phyloP scores from a whole-genome alignment of 2,888 invertebrate genomes.

The Agelastica alni region DNA sequence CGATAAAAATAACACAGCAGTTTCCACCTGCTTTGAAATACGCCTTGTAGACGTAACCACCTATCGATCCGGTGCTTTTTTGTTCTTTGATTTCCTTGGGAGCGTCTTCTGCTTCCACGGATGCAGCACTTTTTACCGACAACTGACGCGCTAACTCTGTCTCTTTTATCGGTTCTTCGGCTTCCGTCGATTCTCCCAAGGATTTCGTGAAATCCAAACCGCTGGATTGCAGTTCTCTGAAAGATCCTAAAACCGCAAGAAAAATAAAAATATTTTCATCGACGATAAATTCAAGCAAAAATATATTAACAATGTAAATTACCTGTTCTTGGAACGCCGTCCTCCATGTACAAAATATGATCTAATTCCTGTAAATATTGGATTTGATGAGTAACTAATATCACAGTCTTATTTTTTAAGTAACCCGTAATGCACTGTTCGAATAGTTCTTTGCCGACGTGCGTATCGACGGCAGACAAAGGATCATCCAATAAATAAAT shows the following conservation, averaged over 20 bases:
- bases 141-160: constrained; percentile 51
- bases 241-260: constrained; percentile 58
- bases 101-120: constrained; percentile 53
- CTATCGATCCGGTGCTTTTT: constrained; percentile 64
- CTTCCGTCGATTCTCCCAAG: constrained; percentile 60
- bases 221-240: constrained; percentile 70
- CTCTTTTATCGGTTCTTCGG: constrained; percentile 46
- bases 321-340: constrained; percentile 64
- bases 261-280: constrained; percentile 1
- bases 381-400: constrained; percentile 78
- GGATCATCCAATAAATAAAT: constrained; percentile 91
- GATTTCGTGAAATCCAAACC: constrained; percentile 80
- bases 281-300: too few relatives aligned
- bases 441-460: constrained; percentile 87
- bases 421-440: constrained; percentile 74
- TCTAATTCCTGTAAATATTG: constrained; percentile 68
- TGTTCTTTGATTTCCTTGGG: constrained; percentile 61
- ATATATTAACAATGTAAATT: neutral
- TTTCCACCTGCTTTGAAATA: constrained; percentile 79
- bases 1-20: constrained; percentile 63
- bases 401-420: constrained; percentile 70
- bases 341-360: constrained; percentile 64
- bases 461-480: constrained; percentile 89
- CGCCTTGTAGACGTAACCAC: constrained; percentile 64
- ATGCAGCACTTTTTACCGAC: constrained; percentile 61